Evolutionary conservation across 2,888 invertebrate species (phyloP).

Genomic region (Macrophya annulata): DNA sequence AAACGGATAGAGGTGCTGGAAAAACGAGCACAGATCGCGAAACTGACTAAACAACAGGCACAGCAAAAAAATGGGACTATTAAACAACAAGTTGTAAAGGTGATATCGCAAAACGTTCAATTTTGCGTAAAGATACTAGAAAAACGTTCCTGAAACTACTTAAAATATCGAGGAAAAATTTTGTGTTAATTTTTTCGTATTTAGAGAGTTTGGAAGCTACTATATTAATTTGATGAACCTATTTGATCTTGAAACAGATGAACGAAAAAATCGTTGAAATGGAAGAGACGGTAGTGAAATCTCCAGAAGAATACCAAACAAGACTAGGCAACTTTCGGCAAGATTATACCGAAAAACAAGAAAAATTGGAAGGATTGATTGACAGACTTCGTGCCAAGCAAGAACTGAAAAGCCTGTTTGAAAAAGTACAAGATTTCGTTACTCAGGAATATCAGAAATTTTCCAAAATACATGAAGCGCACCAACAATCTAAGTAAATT

Average conservation of each 20-base stretch:
- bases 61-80: slow-evolving; percentile 57
- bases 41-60: slow-evolving; percentile 60
- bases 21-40: slow-evolving; percentile 41
- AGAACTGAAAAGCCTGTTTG: slow-evolving; percentile 63
- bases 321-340: slow-evolving; percentile 64
- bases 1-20: slow-evolving; percentile 51
- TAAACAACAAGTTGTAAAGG: slow-evolving; percentile 62
- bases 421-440: slow-evolving; percentile 60
- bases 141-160: background rate
- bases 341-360: slow-evolving; percentile 59
- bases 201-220: background rate
- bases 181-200: background rate
- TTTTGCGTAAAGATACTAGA: background rate
- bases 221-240: background rate
- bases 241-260: slow-evolving; percentile 58
- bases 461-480: slow-evolving; percentile 59
- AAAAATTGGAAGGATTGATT: slow-evolving; percentile 63
- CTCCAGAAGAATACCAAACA: slow-evolving; percentile 65
- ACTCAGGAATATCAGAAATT: slow-evolving; percentile 62
- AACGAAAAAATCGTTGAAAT: slow-evolving; percentile 62
- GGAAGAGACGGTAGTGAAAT: slow-evolving; percentile 65
- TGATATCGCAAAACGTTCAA: slow-evolving; percentile 54
- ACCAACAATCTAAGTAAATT: slow-evolving; percentile 63
- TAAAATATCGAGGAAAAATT: background rate
- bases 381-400: slow-evolving; percentile 66